Evolutionary conservation across 2,888 invertebrate genomes (phyloP).

Genomic region (Baronia brevicornis): DNA sequence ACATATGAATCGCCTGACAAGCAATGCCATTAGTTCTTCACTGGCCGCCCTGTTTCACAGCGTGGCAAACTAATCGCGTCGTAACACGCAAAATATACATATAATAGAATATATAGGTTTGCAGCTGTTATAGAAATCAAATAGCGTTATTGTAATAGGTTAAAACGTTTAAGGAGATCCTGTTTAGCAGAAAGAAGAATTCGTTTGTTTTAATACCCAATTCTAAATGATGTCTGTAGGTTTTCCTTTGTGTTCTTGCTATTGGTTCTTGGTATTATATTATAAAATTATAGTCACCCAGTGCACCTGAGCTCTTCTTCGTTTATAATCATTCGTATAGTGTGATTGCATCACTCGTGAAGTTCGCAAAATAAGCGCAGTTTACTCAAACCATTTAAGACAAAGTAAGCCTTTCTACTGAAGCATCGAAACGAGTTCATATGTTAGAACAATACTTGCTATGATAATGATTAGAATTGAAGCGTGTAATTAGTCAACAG

Average conservation of each 20-base stretch:
- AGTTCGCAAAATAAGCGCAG: slow-evolving; percentile 38
- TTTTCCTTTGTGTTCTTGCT: too few species aligned
- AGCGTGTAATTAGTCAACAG: too few species aligned
- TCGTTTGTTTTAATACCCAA: too few species aligned
- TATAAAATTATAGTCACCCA: too few species aligned
- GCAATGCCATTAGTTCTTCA: slow-evolving; percentile 36
- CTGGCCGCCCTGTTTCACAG: slow-evolving; percentile 15
- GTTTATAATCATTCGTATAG: slow-evolving; percentile 34
- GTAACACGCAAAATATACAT: slow-evolving; percentile 5
- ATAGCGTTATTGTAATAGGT: neutral
- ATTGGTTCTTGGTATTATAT: too few species aligned
- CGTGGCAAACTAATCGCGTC: slow-evolving; percentile 18
- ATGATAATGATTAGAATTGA: slow-evolving; percentile 24
- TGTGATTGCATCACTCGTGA: slow-evolving; percentile 34
- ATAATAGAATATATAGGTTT: neutral
- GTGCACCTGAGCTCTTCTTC: slow-evolving; percentile 46
- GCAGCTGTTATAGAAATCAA: neutral
- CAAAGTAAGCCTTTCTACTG: slow-evolving; percentile 43
- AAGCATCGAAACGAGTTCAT: slow-evolving; percentile 59
- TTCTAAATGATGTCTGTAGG: too few species aligned
- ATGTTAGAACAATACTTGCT: slow-evolving; percentile 25
- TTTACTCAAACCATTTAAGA: slow-evolving; percentile 39
- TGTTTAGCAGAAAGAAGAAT: too few species aligned
- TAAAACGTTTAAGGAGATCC: too few species aligned
- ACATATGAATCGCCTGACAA: slow-evolving; percentile 46